Percentiles rank a stretch among this genome's conserved stretches.
Conservation (phyloP, 2,113 vertebrate genomes). For the Periophthalmus modestus region DNA sequence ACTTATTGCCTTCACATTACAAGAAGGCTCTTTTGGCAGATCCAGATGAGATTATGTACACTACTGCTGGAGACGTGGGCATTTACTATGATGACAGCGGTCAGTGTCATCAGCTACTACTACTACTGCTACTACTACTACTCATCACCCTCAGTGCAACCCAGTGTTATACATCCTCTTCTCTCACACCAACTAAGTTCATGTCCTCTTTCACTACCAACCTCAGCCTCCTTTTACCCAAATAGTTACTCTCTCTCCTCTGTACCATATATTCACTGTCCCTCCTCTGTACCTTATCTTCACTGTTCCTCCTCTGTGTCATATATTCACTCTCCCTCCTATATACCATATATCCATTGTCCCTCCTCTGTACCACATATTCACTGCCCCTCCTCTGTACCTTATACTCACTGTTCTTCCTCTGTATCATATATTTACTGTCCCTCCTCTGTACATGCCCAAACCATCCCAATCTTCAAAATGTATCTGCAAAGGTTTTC, state of each 20-base stretch:
- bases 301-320: too few species aligned
- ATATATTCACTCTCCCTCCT: too few species aligned
- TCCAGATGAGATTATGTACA: slow-evolving; percentile 85
- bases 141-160: background rate
- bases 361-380: too few species aligned
- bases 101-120: slow-evolving; percentile 44
- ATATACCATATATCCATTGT: too few species aligned
- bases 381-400: too few species aligned
- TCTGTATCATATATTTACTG: too few species aligned
- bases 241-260: too few species aligned
- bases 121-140: background rate
- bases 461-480: too few species aligned
- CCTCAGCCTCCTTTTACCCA: too few species aligned
- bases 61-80: slow-evolving; percentile 83
- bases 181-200: background rate
- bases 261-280: background rate
- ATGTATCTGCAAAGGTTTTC: too few species aligned
- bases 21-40: slow-evolving; percentile 86
- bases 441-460: too few species aligned
- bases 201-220: background rate
- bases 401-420: too few species aligned
- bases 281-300: background rate
- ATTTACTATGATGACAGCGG: slow-evolving; percentile 91
- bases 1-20: slow-evolving; percentile 78
- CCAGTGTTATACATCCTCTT: background rate